Percentiles rank a stretch among this genome's conserved stretches.
Conservation (phyloP, 2,888 invertebrate genomes). For the Leucoptera coffeella region DNA sequence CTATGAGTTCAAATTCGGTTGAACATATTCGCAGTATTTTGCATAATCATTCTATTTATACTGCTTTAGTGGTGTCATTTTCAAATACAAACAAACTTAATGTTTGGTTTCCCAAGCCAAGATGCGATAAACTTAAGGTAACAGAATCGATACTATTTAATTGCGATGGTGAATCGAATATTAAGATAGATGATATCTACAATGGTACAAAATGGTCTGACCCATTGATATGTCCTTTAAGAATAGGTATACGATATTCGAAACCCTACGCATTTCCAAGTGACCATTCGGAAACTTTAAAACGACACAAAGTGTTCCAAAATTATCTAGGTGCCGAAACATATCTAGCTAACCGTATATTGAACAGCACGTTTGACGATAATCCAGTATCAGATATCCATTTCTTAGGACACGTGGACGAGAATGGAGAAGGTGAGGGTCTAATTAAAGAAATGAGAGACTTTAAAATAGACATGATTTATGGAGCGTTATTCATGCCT, state of each 20-base stretch:
- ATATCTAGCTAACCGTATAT: background rate
- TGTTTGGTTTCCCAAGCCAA: background rate
- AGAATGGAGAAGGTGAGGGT: background rate
- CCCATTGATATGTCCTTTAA: background rate
- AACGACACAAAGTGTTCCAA: background rate
- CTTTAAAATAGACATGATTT: background rate
- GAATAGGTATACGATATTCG: conserved; percentile 1
- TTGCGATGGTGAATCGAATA: background rate
- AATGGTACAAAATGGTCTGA: background rate
- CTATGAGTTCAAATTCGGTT: background rate
- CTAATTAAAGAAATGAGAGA: conserved; percentile 1
- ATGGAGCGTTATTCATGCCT: background rate
- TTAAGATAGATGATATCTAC: background rate
- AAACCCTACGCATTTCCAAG: conserved; percentile 1
- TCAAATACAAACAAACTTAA: background rate
- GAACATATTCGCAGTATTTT: background rate
- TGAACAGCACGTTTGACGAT: background rate
- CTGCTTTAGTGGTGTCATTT: background rate
- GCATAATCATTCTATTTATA: background rate
- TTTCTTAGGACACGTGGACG: background rate
- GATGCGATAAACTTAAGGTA: background rate
- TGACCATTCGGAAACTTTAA: background rate
- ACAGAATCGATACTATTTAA: background rate
- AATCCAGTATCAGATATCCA: background rate
- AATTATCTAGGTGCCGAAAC: background rate